Conservation (phyloP, 2,113 vertebrate species). For the Pampusana beccarii region DNA sequence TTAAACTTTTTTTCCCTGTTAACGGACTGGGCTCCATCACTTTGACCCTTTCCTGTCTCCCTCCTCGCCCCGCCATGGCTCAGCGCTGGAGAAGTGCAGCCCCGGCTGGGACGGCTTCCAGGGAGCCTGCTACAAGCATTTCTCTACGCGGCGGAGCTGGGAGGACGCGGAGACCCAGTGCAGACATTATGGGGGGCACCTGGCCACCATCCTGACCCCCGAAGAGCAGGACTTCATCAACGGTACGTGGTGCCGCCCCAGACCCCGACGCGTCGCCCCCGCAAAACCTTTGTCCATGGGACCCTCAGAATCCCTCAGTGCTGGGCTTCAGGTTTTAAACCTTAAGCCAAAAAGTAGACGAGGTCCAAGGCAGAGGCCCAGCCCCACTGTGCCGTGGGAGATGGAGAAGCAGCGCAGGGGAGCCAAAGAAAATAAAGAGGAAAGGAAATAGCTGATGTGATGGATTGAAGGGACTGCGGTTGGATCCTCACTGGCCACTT, state of each 20-base stretch:
- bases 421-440: neutral
- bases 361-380: neutral
- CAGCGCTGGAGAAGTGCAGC: conserved; percentile 84
- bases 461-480: too few species aligned
- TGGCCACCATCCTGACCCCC: conserved; percentile 88
- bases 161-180: conserved; percentile 91
- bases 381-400: neutral
- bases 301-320: neutral
- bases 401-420: neutral
- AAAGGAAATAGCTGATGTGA: neutral
- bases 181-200: conserved; percentile 82
- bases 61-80: neutral
- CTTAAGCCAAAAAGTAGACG: neutral
- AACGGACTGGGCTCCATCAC: neutral
- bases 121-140: conserved; percentile 90
- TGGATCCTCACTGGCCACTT: too few species aligned
- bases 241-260: conserved; percentile 57
- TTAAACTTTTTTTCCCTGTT: neutral
- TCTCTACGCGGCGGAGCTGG: conserved; percentile 87
- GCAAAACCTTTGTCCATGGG: neutral
- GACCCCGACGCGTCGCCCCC: neutral
- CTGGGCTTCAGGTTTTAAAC: neutral
- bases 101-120: conserved; percentile 90
- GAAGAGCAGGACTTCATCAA: conserved; percentile 93
- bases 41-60: neutral